Base-by-base conservation (phyloP, 2,113 vertebrate species). In the Blennius ocellaris region DNA sequence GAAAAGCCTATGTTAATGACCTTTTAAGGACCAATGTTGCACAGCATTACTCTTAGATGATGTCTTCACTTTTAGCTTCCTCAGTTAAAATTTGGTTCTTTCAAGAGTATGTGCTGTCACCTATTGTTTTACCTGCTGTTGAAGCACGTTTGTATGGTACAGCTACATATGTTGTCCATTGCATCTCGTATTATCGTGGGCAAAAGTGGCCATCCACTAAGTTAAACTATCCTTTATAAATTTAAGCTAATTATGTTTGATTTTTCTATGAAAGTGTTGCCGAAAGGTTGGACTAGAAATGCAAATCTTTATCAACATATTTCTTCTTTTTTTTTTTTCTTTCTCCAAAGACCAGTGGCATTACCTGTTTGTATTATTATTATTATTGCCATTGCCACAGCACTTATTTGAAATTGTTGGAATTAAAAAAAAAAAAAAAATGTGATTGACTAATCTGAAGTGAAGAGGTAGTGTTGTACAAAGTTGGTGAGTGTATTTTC, bases 201-300 rank as follows among this genome's bases (percentile, higher is more conserved):
- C 75, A 82, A 45, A 60, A 61, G 78, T 76, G 66, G 60, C 70
- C 41, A 37, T 73, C 67, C 72, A 61, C 61, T 21, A 41, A 52
- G 55, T 60, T 12, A 83, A 86, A 76, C 59, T 67, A 50, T 70
- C 55, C 85, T 76, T 83, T 77, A 62, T 69, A 71, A 76, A 76
- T 66, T 66, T 58, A 62, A 62, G 43, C 55, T 59, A 43, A 73
- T 17, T 65, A 3, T 51, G 11, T 77, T 90, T 85, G 37, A 70
- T 76, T 76, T 30, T 85, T 80, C 11, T 64, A 73, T 44, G 48
- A 59, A 72, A 12, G 60, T 40, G 37, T 43, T 43, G 69, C 70
- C 73, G 41, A 60, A 84, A 77, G 65, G 41, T 89, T 69, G 70
- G 62, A 80, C 49, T 69, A 14, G 74, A 71, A 56, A 49, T 81